Evolutionary conservation across 2,888 invertebrate genomes (phyloP).

Genomic region (Ormyrus nitidulus): DNA sequence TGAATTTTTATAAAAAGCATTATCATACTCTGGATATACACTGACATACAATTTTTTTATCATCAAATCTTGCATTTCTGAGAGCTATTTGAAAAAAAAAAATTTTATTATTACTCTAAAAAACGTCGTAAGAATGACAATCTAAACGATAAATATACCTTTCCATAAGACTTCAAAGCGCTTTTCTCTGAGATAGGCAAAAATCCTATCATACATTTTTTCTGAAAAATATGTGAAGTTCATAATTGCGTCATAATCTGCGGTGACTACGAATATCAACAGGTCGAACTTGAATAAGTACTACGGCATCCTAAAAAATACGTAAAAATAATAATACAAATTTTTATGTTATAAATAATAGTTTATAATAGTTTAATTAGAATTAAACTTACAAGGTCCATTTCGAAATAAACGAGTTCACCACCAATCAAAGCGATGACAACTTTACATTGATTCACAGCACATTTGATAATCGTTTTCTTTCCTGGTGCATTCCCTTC

Average conservation of each 20-base stretch:
- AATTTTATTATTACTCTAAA: not conserved
- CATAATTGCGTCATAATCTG: no score
- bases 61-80: conserved; percentile 68
- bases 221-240: conserved; percentile 78
- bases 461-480: conserved; percentile 97
- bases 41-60: conserved; percentile 73
- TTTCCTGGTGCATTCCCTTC: conserved; percentile 99
- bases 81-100: conserved; percentile 77
- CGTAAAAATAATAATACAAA: no score
- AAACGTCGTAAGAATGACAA: not conserved
- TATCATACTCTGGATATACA: conserved; percentile 56
- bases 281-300: no score
- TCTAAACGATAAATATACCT: conserved; percentile 76
- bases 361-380: no score
- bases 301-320: no score
- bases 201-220: conserved; percentile 79
- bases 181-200: conserved; percentile 77
- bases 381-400: conserved; percentile 92
- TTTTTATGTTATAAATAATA: no score
- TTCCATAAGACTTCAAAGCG: conserved; percentile 79
- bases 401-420: conserved; percentile 99
- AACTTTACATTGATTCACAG: conserved; percentile 98
- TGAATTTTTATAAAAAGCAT: not conserved
- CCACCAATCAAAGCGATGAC: conserved; percentile 98
- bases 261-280: no score